Base-by-base conservation (phyloP, 2,888 invertebrate genomes). In the Drosophila robusta region DNA sequence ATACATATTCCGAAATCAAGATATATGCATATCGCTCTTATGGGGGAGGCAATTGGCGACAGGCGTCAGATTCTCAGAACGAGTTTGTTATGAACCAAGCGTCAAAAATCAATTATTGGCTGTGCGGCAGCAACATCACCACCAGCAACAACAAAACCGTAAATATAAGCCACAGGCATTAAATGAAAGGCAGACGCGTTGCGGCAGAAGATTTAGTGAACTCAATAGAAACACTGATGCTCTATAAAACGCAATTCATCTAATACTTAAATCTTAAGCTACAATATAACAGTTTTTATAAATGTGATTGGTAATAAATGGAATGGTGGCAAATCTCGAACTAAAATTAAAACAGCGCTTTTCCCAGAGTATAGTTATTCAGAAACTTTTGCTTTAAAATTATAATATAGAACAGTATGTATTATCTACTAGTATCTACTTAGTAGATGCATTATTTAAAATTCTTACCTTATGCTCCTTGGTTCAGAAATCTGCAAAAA, bases 61-160 rank as follows among this genome's bases (percentile, higher is more conserved):
- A 32, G 32, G 5, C 38, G 18, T n/a, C 49, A 34, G 26, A 41
- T 62, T 36, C 4, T 34, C 46, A 22, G 14, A 7, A 7, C 18
- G 12, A n/a, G 18, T 47, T 50, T 46, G 6, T 34, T 45, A 50
- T 22, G 34, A 56, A 47, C 12, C 42, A 61, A 55, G 42, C 57
- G 32, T 22, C 52, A 57, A 76, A 76, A 60, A 62, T 62, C 52
- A 74, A 78, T 74, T 60, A 70, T 52, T 52, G 47, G 41, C 57
- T 36, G 12, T 61, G 34, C 11, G 39, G 2, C 24, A 14, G 16
- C 42, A 32, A 12, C 24, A 16, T 22, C 26, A 22, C 6, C 14
- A 12, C 14, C 11, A 39, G 5, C 16, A 24, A 51, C 45, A 52
- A 41, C 26, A 34, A 9, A 26, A 54, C 22, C 36, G 24, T 24